Percentiles rank a stretch among this genome's conserved stretches.
Conservation (phyloP, 2,113 vertebrate genomes). For the Phainopepla nitens region DNA sequence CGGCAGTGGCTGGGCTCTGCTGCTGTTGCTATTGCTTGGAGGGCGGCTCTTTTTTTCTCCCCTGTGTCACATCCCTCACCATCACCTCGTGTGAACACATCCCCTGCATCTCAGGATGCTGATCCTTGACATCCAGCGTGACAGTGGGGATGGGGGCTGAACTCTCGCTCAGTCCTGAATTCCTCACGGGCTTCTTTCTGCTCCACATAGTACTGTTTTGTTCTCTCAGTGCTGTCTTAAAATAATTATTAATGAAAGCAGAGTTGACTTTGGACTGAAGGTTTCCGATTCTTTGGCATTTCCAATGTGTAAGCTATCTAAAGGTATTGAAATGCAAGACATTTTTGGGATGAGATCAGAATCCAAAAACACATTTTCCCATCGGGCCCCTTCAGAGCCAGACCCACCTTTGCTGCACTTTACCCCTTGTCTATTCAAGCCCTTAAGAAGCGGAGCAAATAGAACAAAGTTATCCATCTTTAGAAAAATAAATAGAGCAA, state of each 20-base stretch:
- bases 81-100: not conserved
- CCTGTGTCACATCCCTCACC: not conserved
- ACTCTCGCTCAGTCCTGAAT: not conserved
- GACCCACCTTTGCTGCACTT: not conserved
- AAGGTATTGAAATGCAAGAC: not conserved
- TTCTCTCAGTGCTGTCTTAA: not conserved
- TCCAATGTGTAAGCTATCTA: not conserved
- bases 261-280: not conserved
- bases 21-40: not conserved
- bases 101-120: not conserved
- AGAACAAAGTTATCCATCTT: constrained; percentile 9
- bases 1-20: fast-evolving
- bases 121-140: not conserved
- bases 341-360: constrained; percentile 8
- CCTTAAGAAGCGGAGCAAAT: not conserved
- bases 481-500: constrained; percentile 36
- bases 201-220: not conserved
- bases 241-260: constrained; percentile 45
- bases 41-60: not conserved
- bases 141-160: not conserved
- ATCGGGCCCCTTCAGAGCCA: not conserved
- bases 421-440: not conserved
- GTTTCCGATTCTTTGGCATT: not conserved
- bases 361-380: not conserved
- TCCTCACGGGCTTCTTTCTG: not conserved